These are phyloP conservation scores for Pelecanus crispus DNA, from an alignment of 2,113 vertebrate genomes.

Conservation along the genomic window DNA sequence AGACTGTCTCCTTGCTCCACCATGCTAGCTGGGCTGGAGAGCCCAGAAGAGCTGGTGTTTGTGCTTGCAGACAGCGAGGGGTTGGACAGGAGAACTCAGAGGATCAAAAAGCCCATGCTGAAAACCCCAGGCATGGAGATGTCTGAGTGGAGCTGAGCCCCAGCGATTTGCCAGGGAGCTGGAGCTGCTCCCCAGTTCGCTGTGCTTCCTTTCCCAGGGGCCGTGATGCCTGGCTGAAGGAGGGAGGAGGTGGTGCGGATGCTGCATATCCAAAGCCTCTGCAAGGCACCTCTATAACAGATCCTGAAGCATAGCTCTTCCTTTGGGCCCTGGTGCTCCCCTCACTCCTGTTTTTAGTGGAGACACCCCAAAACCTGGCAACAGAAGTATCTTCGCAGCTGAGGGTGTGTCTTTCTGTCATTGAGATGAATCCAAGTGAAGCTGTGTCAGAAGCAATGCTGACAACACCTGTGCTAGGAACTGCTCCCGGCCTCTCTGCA, in stretches of 20 bases:
- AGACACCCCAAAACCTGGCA: not conserved
- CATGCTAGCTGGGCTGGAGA: fast-evolving
- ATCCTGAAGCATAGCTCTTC: not conserved
- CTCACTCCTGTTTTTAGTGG: not conserved
- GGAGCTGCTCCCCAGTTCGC: not conserved
- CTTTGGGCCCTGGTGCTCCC: not conserved
- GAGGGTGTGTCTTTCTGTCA: not conserved
- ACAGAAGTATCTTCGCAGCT: not conserved
- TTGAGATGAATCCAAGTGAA: too few species aligned
- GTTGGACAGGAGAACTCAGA: not conserved
- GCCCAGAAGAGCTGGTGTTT: not conserved
- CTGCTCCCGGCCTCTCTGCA: not conserved
- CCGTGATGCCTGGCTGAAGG: not conserved
- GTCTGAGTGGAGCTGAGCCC: not conserved
- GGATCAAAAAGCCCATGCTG: not conserved
- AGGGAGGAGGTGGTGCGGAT: not conserved
- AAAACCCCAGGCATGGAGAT: not conserved
- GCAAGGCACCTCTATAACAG: not conserved
- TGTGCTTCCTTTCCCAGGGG: not conserved
- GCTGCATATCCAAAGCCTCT: not conserved
- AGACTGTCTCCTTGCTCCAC: fast-evolving
- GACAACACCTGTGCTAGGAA: not conserved
- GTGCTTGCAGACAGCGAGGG: not conserved
- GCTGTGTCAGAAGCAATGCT: not conserved
- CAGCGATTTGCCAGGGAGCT: not conserved